Evolutionary conservation across 2,113 vertebrate genomes (phyloP).

Genomic region (Oncorhynchus keta): DNA sequence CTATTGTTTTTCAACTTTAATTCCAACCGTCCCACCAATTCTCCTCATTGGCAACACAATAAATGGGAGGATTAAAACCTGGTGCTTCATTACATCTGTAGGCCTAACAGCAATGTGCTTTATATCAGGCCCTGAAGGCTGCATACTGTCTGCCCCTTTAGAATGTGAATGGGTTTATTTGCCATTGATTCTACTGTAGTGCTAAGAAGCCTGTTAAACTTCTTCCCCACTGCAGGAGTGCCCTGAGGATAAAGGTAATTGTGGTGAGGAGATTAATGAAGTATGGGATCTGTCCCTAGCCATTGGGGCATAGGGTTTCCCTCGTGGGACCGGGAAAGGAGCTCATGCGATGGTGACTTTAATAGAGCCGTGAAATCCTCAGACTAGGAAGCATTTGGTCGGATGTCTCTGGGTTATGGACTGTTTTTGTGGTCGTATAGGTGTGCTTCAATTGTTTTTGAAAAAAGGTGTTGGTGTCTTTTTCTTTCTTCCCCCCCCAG

Average conservation of each 20-base stretch:
- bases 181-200: not conserved
- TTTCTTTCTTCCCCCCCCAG: conserved; percentile 43
- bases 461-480: no score
- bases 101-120: conserved; percentile 33
- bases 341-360: no score
- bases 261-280: not conserved
- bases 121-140: conserved; percentile 16
- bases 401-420: no score
- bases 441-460: no score
- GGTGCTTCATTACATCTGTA: not conserved
- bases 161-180: not conserved
- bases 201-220: not conserved
- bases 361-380: no score
- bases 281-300: not conserved
- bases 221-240: not conserved
- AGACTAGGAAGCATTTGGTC: no score
- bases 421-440: no score
- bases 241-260: not conserved
- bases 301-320: not conserved
- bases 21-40: conserved; percentile 50
- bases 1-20: conserved; percentile 59
- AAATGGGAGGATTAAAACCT: conserved; percentile 20
- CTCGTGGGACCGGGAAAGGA: not conserved
- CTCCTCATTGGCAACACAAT: conserved; percentile 9
- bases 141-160: not conserved